A percentile compares a stretch with the other conserved stretches of the same genome.
phyloP scores from a whole-genome alignment of 92 coral and sea anemone species.

The Porites divaricata region DNA sequence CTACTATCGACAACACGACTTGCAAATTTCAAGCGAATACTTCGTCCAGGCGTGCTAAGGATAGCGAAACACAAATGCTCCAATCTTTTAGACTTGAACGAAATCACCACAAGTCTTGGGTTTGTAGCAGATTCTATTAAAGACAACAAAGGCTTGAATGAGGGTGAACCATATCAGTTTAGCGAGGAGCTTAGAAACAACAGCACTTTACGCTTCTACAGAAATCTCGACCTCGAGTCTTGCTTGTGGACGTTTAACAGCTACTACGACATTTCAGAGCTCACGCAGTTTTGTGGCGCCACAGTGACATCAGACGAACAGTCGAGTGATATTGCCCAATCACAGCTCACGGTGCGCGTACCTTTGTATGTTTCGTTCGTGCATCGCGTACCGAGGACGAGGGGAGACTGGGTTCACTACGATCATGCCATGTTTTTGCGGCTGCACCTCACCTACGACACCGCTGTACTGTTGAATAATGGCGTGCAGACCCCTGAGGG shows the following conservation, averaged over 20 bases:
- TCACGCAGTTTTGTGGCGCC: constrained; percentile 86
- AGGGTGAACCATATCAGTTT: constrained; percentile 90
- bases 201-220: constrained; percentile 84
- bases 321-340: constrained; percentile 78
- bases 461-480: constrained; percentile 95
- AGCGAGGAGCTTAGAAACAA: constrained; percentile 83
- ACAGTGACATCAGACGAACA: constrained; percentile 76
- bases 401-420: constrained; percentile 91
- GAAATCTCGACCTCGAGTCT: constrained; percentile 90
- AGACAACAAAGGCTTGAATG: constrained; percentile 56
- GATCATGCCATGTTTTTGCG: constrained; percentile 92
- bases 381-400: constrained; percentile 77
- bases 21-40: constrained; percentile 69
- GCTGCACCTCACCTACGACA: constrained; percentile 90
- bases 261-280: constrained; percentile 88
- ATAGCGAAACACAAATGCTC: constrained; percentile 92
- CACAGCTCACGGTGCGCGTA: constrained; percentile 93
- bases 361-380: constrained; percentile 90
- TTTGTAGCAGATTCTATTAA: constrained; percentile 70
- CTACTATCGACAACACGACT: constrained; percentile 84
- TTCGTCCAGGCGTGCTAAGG: constrained; percentile 84
- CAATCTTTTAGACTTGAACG: constrained; percentile 74
- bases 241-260: constrained; percentile 96
- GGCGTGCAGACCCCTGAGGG: constrained; percentile 97
- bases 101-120: constrained; percentile 80